Conservation (phyloP, 2,888 invertebrate species). For the Cataglyphis albicans region DNA sequence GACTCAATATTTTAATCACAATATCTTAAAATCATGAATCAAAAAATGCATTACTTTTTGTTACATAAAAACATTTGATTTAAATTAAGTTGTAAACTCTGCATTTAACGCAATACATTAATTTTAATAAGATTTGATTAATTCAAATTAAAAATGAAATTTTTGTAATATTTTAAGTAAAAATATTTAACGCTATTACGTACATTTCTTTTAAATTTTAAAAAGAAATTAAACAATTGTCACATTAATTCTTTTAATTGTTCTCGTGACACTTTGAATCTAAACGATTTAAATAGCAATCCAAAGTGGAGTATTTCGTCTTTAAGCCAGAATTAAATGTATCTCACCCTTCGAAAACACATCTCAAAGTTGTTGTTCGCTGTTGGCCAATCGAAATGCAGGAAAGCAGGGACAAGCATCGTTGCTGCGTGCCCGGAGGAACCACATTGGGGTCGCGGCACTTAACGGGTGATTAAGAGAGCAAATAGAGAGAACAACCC, state of each 20-base stretch:
- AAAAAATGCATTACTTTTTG: not conserved
- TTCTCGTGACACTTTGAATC: not conserved
- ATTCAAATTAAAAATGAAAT: not conserved
- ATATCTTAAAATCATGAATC: not conserved
- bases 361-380: slow-evolving; percentile 39
- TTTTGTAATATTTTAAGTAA: too few relatives aligned
- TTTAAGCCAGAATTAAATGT: slow-evolving; percentile 25
- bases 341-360: slow-evolving; percentile 8
- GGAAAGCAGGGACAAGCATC: slow-evolving; percentile 11
- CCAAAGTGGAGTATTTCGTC: slow-evolving; percentile 6
- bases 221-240: not conserved
- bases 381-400: slow-evolving; percentile 21
- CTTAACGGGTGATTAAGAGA: slow-evolving; percentile 85
- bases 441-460: slow-evolving; percentile 75
- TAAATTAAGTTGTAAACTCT: not conserved
- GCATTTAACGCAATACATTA: not conserved
- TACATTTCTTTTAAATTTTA: not conserved
- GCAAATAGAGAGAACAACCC: slow-evolving; percentile 81
- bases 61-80: not conserved
- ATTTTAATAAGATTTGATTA: slow-evolving; percentile 2
- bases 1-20: not conserved
- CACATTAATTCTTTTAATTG: not conserved
- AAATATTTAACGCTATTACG: too few relatives aligned
- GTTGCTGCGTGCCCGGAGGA: slow-evolving; percentile 60
- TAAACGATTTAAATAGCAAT: slow-evolving; percentile 20